These are phyloP conservation scores for Epirrhoe alternata DNA, from an alignment of 2,888 invertebrate species.

Conservation along the genomic window DNA sequence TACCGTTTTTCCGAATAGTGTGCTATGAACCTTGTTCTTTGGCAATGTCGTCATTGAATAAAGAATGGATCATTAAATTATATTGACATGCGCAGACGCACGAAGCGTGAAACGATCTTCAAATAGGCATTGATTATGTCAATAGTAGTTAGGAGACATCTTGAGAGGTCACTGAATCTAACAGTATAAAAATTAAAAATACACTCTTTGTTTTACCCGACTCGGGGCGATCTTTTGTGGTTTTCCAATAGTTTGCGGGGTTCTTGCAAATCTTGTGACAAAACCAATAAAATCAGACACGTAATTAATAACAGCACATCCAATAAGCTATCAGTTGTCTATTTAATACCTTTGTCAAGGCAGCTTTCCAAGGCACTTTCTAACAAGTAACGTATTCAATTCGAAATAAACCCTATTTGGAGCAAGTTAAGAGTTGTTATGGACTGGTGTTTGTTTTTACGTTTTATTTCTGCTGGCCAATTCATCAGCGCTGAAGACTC, in stretches of 20 bases:
- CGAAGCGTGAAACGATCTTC: slow-evolving; percentile 22
- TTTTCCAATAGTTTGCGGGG: not conserved
- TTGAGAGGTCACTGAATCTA: slow-evolving; percentile 1
- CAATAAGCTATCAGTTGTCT: slow-evolving; percentile 15
- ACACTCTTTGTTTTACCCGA: not conserved
- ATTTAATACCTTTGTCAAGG: slow-evolving; percentile 34
- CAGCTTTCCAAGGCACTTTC: slow-evolving; percentile 39
- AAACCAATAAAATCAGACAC: not conserved
- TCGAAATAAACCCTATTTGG: slow-evolving; percentile 14
- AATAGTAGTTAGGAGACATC: not conserved
- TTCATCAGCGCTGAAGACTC: slow-evolving; percentile 24
- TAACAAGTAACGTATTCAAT: slow-evolving; percentile 6
- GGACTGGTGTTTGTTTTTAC: slow-evolving; percentile 21
- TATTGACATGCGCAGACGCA: slow-evolving; percentile 32
- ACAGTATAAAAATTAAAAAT: not conserved
- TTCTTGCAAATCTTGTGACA: not conserved
- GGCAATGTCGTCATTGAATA: slow-evolving; percentile 29
- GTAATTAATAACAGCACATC: not conserved
- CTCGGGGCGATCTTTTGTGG: too few species aligned
- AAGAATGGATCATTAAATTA: slow-evolving; percentile 44
- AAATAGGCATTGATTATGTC: slow-evolving; percentile 15
- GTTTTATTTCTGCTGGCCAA: slow-evolving; percentile 19
- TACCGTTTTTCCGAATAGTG: too few species aligned
- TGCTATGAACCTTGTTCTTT: not conserved
- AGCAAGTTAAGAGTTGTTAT: slow-evolving; percentile 7